Percentiles rank a stretch among this genome's conserved stretches.
These are phyloP conservation scores for Butorides virescens DNA, from an alignment of 2,113 vertebrate species.

Conservation along the genomic window DNA sequence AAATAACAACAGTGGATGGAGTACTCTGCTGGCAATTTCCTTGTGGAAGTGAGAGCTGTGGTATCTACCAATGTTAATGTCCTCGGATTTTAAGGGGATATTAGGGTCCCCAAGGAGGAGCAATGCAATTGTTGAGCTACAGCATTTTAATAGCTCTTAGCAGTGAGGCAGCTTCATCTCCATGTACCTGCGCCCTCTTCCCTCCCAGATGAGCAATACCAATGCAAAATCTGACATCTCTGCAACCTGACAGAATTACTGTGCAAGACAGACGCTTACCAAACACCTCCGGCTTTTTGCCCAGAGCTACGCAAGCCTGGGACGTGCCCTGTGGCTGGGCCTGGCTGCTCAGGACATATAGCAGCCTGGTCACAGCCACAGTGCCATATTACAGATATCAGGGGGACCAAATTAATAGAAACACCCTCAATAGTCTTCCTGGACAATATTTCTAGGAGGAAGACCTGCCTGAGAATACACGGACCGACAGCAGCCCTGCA, in stretches of 20 bases:
- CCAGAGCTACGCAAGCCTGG: not conserved
- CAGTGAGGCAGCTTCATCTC: not conserved
- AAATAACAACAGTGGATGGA: not conserved
- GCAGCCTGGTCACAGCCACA: not conserved
- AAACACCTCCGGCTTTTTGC: not conserved
- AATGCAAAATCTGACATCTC: not conserved
- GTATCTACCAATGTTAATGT: not conserved
- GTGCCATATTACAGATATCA: not conserved
- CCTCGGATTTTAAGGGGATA: not conserved
- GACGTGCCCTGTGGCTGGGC: not conserved
- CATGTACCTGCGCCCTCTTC: not conserved
- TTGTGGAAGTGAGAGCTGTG: not conserved
- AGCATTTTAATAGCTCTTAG: not conserved
- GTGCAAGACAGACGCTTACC: not conserved
- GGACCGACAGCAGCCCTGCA: not conserved
- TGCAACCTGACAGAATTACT: not conserved
- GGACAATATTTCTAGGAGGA: not conserved
- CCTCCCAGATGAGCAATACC: not conserved
- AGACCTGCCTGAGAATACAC: not conserved
- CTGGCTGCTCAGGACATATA: not conserved
- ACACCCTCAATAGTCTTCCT: not conserved
- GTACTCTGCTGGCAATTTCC: not conserved
- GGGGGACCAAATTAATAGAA: not conserved
- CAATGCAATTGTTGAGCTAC: too few species aligned
- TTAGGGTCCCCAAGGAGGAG: not conserved